Evolutionary conservation across 2,113 vertebrate species (phyloP), one percentile per base, ranked within the genome.

Genomic region (Taxidea taxus): DNA sequence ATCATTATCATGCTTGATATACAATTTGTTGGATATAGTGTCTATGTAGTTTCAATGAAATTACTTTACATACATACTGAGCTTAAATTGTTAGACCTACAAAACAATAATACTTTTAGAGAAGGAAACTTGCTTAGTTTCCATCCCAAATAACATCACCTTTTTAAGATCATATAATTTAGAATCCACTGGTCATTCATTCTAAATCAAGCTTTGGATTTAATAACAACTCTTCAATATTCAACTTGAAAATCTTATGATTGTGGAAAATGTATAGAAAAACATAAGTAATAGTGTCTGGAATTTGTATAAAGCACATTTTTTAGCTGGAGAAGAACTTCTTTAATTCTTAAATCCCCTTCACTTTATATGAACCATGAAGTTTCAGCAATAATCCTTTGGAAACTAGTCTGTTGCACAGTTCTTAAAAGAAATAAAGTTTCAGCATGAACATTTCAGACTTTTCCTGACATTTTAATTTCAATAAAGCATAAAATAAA

Each of bases 401-500:
- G 37, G 75, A 96, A 95, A 88, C 42, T 75, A 23, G 42, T 64
- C 37, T 70, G 47, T 80, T 92, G 62, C 87, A 49, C 6, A 94
- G 42, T 66, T 78, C 25, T 51, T 93, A 96, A 90, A 58, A 92
- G 74, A 96, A 91, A 82, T 88, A 88, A 95, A 91, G 42, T 91
- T 58, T 37, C 37, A 89, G 31, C 13, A 62, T 49, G 42, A 91
- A 49, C 37, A 96, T 72, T 94, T 82, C 51, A 90, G 68, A 75
- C 2, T 56, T 97, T 92, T 60, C n/a, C 70, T 93, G 89, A 93
- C 84, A 96, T 96, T 92, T 97, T 78, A 94, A 95, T 96, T 97
- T 93, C 47, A 94, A 51, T 89, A 93, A 96, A 94, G 39, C 18
- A 56, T 64, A 91, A 97, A 94, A 96, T 58, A 51, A 89, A 94